These are phyloP conservation scores for Lophius piscatorius DNA, from an alignment of 2,113 vertebrate species.

Conservation along the genomic window DNA sequence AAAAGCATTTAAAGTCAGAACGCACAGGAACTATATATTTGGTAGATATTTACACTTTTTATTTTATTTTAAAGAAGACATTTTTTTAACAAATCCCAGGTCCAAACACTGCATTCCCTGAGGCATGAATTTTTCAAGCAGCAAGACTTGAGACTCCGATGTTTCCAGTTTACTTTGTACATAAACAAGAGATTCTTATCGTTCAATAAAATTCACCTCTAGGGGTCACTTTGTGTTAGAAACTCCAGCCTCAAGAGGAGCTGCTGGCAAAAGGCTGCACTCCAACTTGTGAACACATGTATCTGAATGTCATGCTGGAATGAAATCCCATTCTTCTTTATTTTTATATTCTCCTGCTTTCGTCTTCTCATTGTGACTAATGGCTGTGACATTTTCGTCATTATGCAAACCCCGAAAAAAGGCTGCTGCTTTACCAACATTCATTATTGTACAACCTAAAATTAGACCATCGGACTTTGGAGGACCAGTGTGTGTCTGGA, in stretches of 20 bases:
- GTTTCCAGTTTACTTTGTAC: not conserved
- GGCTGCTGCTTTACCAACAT: conserved; percentile 19
- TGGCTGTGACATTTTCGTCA: conserved; percentile 51
- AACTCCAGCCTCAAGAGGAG: conserved; percentile 12
- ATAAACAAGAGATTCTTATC: not conserved
- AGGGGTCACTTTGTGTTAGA: not conserved
- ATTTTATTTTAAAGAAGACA: too few species aligned
- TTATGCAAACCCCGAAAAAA: conserved; percentile 24
- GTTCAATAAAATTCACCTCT: not conserved
- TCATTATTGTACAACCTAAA: conserved; percentile 32
- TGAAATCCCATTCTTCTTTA: conserved; percentile 6
- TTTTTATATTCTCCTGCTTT: not conserved
- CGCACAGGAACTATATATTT: not conserved
- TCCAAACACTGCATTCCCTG: not conserved
- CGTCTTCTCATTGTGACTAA: conserved; percentile 17
- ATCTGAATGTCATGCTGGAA: conserved; percentile 20
- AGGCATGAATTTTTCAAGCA: not conserved
- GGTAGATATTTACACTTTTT: not conserved
- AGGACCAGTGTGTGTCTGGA: not conserved
- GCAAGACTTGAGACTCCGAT: not conserved
- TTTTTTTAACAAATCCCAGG: too few species aligned
- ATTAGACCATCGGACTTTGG: too few species aligned
- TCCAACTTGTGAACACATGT: conserved; percentile 8
- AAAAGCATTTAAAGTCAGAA: too few species aligned
- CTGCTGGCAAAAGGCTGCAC: conserved; percentile 9